A percentile compares a stretch with the other conserved stretches of the same genome.
Conservation (phyloP, 1,140 invertebrate genomes). For the Tenebrio molitor region DNA sequence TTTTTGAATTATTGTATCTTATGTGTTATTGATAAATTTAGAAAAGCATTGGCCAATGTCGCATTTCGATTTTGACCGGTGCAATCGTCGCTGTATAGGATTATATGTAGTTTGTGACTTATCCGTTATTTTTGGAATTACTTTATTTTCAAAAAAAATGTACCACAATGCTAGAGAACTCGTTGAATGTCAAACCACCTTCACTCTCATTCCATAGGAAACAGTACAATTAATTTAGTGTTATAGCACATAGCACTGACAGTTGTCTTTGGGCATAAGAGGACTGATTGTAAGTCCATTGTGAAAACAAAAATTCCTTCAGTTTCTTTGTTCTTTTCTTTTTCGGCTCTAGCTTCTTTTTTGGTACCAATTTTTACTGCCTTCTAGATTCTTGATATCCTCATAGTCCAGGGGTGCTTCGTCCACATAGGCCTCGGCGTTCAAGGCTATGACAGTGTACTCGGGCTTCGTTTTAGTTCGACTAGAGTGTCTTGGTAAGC, state of each 20-base stretch:
- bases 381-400: neutral
- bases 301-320: conserved; percentile 19
- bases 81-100: conserved; percentile 49
- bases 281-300: conserved; percentile 48
- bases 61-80: conserved; percentile 48
- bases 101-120: conserved; percentile 3
- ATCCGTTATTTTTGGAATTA: conserved; percentile 32
- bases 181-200: conserved; percentile 54
- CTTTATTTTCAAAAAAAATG: neutral
- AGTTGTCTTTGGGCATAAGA: conserved; percentile 47
- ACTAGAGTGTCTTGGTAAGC: too few species aligned
- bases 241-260: conserved; percentile 59
- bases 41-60: conserved; percentile 47
- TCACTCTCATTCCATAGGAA: conserved; percentile 62
- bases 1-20: conserved; percentile 51
- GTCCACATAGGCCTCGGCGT: too few species aligned
- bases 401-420: too few species aligned
- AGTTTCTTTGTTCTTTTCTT: conserved; percentile 13
- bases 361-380: too few species aligned
- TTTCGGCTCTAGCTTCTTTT: conserved; percentile 5
- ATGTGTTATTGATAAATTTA: conserved; percentile 36
- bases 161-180: too few species aligned
- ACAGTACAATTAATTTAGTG: conserved; percentile 61
- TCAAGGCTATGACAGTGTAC: too few species aligned
- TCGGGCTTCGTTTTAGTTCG: too few species aligned